Conservation (phyloP, 2,797 vertebrate species). For the Sphenopsis melanotis region DNA sequence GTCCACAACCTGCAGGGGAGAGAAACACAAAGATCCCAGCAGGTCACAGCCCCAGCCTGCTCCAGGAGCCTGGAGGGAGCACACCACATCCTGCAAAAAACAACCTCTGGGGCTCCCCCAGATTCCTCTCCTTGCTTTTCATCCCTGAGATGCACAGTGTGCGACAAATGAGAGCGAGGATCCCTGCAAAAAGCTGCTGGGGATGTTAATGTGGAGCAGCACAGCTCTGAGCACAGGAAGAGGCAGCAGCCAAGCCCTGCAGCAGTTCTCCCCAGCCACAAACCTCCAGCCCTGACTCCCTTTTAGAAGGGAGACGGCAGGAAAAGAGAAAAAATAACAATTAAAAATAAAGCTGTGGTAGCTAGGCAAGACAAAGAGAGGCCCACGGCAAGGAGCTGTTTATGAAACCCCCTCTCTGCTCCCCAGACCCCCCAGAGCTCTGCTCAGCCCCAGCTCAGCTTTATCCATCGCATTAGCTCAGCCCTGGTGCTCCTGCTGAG, state of each 20-base stretch:
- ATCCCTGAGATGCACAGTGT: not conserved
- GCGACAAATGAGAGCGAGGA: not conserved
- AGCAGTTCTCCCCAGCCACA: not conserved
- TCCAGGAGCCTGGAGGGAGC: not conserved
- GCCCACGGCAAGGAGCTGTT: not conserved
- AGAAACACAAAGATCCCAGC: not conserved
- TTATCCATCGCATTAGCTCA: conserved; percentile 55
- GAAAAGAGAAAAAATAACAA: not conserved
- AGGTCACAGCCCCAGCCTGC: not conserved
- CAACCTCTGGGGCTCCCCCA: not conserved
- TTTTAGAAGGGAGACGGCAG: not conserved
- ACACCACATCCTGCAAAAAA: accelerated
- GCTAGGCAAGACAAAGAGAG: not conserved
- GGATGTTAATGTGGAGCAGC: not conserved
- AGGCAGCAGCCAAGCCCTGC: not conserved
- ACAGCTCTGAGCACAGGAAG: not conserved
- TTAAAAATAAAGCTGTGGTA: not conserved
- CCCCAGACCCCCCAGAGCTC: conserved; percentile 4
- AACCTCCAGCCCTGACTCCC: not conserved
- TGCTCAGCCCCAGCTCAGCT: conserved; percentile 39
- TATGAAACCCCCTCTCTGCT: not conserved
- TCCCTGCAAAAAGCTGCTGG: not conserved
- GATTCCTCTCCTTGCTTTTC: not conserved
- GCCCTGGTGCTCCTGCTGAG: conserved; percentile 59
- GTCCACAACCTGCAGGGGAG: conserved; percentile 83